A percentile compares a stretch with the other conserved stretches of the same genome.
phyloP scores from a whole-genome alignment of 2,888 invertebrate species.

The Leptura quadrifasciata region DNA sequence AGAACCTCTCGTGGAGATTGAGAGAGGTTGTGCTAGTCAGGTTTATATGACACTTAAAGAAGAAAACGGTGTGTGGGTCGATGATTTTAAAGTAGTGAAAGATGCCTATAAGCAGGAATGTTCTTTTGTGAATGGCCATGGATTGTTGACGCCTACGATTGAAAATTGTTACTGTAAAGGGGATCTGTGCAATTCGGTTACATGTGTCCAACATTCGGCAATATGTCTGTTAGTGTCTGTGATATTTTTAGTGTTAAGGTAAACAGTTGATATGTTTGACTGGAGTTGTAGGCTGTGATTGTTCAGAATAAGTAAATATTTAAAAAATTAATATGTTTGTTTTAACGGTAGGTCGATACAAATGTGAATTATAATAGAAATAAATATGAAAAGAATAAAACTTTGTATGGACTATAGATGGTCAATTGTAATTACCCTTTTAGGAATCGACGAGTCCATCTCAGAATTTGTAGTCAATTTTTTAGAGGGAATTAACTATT shows the following conservation, averaged over 20 bases:
- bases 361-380: too few species aligned
- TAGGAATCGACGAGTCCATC: too few species aligned
- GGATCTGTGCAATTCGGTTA: conserved; percentile 54
- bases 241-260: neutral
- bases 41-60: conserved; percentile 44
- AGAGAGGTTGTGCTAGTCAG: conserved; percentile 58
- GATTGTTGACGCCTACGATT: conserved; percentile 45
- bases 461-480: too few species aligned
- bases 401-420: too few species aligned
- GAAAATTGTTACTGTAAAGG: conserved; percentile 56
- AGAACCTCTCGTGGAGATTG: conserved; percentile 44
- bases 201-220: neutral
- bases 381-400: too few species aligned
- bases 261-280: neutral
- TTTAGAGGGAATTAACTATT: too few species aligned
- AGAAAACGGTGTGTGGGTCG: conserved; percentile 40
- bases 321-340: neutral
- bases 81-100: conserved; percentile 43
- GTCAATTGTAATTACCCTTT: too few species aligned
- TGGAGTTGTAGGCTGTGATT: neutral
- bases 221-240: conserved; percentile 1
- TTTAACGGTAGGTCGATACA: neutral
- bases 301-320: neutral
- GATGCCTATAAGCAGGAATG: conserved; percentile 55
- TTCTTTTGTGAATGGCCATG: conserved; percentile 44